phyloP scores from a whole-genome alignment of 2,113 vertebrate species.

The Mustela lutreola region DNA sequence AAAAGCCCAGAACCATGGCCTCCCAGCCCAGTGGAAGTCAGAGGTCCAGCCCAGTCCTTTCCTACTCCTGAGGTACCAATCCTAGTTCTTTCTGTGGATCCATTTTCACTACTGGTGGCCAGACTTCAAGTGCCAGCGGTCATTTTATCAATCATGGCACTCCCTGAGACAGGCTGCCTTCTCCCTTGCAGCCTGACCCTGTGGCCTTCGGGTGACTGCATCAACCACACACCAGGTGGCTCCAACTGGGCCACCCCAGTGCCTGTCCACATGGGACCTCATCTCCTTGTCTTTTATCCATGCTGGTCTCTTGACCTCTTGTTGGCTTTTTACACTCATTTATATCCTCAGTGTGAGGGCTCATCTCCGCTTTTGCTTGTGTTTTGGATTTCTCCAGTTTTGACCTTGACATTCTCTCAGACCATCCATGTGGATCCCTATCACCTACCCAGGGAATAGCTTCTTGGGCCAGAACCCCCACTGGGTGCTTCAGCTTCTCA shows the following conservation, averaged over 20 bases:
- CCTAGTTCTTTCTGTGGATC: neutral
- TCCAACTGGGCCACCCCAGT: accelerated
- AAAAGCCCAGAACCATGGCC: neutral
- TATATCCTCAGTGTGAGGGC: neutral
- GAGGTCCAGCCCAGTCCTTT: neutral
- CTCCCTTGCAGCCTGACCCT: neutral
- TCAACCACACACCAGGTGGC: neutral
- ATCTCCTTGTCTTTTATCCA: neutral
- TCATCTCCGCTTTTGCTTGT: neutral
- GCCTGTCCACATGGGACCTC: neutral
- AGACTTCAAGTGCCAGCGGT: neutral
- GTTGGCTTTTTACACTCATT: neutral
- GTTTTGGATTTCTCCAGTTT: neutral
- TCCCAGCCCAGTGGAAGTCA: neutral
- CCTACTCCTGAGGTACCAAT: neutral
- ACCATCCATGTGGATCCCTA: neutral
- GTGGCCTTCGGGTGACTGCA: neutral
- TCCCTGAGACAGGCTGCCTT: neutral
- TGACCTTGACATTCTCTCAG: neutral
- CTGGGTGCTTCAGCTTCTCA: neutral
- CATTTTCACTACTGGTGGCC: neutral
- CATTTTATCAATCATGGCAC: neutral
- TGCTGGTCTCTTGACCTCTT: neutral
- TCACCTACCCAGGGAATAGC: neutral
- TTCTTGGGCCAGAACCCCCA: neutral